Evolutionary conservation across 2,888 invertebrate species (phyloP), one percentile per base, ranked within the genome.

Genomic region (Megamerina dolium): DNA sequence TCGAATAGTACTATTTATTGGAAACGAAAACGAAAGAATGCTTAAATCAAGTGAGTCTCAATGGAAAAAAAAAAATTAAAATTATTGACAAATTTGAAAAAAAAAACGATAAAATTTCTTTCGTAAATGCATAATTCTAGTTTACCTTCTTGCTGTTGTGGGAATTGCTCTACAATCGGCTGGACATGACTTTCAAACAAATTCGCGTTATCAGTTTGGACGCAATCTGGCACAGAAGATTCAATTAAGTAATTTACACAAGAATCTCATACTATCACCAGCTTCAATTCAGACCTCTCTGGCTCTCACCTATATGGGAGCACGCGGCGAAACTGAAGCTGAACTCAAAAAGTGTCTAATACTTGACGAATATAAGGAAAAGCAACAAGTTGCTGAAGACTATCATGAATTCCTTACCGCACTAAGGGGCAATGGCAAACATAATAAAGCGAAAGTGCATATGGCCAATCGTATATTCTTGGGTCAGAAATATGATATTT

Each of bases 291-390:
- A 85, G 66, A 60, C 84, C 45, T 79, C 82, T 0, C 60, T 87
- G 42, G 80, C 81, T 1, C 76, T 86, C 54, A 69, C 86, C 3
- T 80, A 79, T 40, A 82, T 85, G 63, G 87, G 84, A 1, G 78
- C 86, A 0, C 72, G 74, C 4, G 79, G 79, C 1, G 48, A 64
- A 16, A 54, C 53, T 4, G 51, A 51, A 4, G 39, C 12, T 1
- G 53, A 54, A 44, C 27, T 54, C 9, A 20, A 39, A 27, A 41
- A 29, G 2, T 45, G 47, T 5, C 45, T 55, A 2, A 32, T 29
- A 8, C 27, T 55, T 13, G 6, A 41, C 12, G 19, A 36, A 1
- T 16, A 10, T 10, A 45, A 58, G 5, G 37, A 47, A 9, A 42
- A 47, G 18, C 26, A 43, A 12, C 38, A 19, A 5, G 42, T 56